Conservation (phyloP, 2,888 invertebrate species). For the Nemoura dubitans region DNA sequence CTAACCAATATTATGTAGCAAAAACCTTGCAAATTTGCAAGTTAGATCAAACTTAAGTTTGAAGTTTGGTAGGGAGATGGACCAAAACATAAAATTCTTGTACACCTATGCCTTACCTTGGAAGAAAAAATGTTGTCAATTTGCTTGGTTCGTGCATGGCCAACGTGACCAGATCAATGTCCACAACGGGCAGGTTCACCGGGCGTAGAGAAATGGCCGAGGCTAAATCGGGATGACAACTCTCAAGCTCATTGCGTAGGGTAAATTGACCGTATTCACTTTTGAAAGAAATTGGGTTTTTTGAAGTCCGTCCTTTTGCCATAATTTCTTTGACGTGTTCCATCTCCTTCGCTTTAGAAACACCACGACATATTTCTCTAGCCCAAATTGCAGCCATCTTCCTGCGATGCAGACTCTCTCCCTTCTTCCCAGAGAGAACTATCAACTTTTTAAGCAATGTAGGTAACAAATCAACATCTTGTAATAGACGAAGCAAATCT, state of each 20-base stretch:
- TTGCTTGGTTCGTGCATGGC: conserved; percentile 7
- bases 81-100: no score
- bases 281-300: background rate
- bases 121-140: background rate
- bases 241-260: background rate
- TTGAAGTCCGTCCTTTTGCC: background rate
- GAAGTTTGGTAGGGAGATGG: no score
- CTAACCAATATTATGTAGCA: background rate
- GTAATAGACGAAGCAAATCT: background rate
- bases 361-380: conserved; percentile 27
- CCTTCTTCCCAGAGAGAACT: conserved; percentile 9
- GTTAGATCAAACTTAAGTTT: background rate
- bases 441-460: conserved; percentile 17
- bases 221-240: background rate
- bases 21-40: no score
- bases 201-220: background rate
- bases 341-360: background rate
- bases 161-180: background rate
- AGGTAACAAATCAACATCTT: background rate
- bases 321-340: conserved; percentile 2
- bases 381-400: conserved; percentile 30
- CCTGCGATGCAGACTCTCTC: conserved; percentile 17
- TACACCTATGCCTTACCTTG: background rate
- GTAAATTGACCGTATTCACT: background rate
- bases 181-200: background rate